A percentile compares a stretch with the other conserved stretches of the same genome.
Conservation (phyloP, 2,797 vertebrate genomes). For the Cuculus canorus region DNA sequence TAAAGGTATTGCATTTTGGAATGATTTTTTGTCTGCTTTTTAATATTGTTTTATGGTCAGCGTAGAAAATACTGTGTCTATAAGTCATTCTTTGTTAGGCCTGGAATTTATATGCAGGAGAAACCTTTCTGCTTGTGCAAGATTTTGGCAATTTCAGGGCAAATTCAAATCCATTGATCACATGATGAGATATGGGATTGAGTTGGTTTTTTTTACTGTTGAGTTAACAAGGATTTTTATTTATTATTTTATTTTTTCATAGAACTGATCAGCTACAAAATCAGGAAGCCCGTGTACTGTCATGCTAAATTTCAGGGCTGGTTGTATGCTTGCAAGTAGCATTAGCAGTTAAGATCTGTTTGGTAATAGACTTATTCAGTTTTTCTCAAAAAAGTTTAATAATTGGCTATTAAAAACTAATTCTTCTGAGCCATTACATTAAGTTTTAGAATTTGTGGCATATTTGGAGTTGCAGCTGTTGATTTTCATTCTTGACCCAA, state of each 20-base stretch:
- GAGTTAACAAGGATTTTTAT: background rate
- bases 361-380: background rate
- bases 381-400: background rate
- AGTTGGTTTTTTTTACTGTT: background rate
- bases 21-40: background rate
- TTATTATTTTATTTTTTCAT: background rate
- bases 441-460: background rate
- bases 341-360: background rate
- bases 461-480: background rate
- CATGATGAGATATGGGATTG: background rate
- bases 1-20: slow-evolving; percentile 82
- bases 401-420: too few relatives aligned
- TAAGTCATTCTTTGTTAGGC: background rate
- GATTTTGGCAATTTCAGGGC: background rate
- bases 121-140: background rate
- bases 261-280: background rate
- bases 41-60: background rate
- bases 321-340: background rate
- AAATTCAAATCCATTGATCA: background rate
- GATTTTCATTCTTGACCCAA: background rate
- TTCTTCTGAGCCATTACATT: too few relatives aligned
- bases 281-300: background rate
- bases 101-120: background rate
- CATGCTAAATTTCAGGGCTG: background rate
- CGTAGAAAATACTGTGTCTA: background rate